These are phyloP conservation scores for Cerceris rybyensis DNA, from an alignment of 2,888 invertebrate genomes.

Conservation along the genomic window DNA sequence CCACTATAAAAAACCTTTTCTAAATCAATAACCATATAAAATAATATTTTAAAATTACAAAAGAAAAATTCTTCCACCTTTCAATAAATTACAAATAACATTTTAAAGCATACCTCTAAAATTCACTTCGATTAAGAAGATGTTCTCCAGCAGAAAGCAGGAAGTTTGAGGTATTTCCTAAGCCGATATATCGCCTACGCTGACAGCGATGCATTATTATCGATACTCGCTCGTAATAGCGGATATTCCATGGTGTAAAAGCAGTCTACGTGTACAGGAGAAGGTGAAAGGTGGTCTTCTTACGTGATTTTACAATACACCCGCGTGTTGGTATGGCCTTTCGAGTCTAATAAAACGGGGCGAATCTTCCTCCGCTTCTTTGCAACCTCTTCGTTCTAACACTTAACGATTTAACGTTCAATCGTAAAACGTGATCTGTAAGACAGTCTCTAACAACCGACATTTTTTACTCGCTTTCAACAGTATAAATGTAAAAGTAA, in stretches of 20 bases:
- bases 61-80: too few relatives aligned
- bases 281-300: conserved; percentile 80
- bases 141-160: not conserved
- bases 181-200: conserved; percentile 41
- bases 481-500: too few relatives aligned
- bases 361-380: conserved; percentile 21
- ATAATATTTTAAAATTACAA: too few relatives aligned
- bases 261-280: conserved; percentile 42
- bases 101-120: not conserved
- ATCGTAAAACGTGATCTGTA: too few relatives aligned
- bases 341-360: conserved; percentile 56
- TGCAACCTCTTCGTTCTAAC: not conserved
- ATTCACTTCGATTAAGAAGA: not conserved
- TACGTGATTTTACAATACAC: conserved; percentile 77
- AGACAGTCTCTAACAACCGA: too few relatives aligned
- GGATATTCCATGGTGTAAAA: conserved; percentile 41
- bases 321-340: conserved; percentile 69
- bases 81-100: too few relatives aligned
- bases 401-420: too few relatives aligned
- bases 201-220: conserved; percentile 26
- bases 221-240: conserved; percentile 32
- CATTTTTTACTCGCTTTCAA: too few relatives aligned
- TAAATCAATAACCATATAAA: too few relatives aligned
- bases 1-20: too few relatives aligned
- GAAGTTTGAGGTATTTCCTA: conserved; percentile 28